Evolutionary conservation across 2,888 invertebrate species (phyloP).

Genomic region (Clitarchus hookeri): DNA sequence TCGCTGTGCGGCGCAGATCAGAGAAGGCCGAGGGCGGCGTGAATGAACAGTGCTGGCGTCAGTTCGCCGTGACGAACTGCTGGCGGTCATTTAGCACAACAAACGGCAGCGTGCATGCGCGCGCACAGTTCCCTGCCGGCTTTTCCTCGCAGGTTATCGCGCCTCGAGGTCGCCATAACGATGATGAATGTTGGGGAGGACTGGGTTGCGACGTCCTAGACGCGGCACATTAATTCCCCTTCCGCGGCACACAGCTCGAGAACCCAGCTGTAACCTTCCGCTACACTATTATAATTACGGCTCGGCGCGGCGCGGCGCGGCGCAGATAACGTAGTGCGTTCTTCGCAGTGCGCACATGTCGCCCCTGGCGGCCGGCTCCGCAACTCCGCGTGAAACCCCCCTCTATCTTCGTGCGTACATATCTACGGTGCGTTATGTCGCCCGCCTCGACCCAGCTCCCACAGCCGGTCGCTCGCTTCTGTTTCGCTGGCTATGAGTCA

Average conservation of each 20-base stretch:
- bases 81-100: no score
- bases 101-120: no score
- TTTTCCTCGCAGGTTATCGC: not conserved
- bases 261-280: slow-evolving; percentile 10
- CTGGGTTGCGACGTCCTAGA: not conserved
- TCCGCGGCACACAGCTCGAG: not conserved
- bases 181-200: not conserved
- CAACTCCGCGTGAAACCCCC: not conserved
- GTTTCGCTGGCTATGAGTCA: no score
- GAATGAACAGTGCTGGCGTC: no score
- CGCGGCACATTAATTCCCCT: not conserved
- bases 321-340: not conserved
- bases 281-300: not conserved
- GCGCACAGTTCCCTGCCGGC: not conserved
- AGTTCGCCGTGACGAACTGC: no score
- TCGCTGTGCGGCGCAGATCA: no score
- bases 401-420: no score
- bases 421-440: no score
- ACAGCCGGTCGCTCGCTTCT: no score
- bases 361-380: not conserved
- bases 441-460: no score
- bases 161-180: not conserved
- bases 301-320: not conserved
- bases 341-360: not conserved
- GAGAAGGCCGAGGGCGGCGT: no score